Percentiles rank a stretch among this genome's conserved stretches.
phyloP scores from a whole-genome alignment of 1,140 invertebrate genomes.

The Hycleus cichorii region DNA sequence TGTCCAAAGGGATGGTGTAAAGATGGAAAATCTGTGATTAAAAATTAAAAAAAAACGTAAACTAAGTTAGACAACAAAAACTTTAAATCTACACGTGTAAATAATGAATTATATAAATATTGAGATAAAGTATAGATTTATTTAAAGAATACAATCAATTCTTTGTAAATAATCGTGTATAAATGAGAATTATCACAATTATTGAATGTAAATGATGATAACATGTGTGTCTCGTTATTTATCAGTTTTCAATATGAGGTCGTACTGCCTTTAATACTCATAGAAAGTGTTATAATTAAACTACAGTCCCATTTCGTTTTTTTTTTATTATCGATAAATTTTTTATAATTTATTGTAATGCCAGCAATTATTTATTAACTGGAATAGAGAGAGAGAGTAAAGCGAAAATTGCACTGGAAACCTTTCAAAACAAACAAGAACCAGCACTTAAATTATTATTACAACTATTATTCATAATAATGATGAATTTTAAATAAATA shows the following conservation, averaged over 20 bases:
- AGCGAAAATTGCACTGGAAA: not conserved
- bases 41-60: not conserved
- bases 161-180: too few species aligned
- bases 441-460: constrained; percentile 11
- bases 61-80: constrained; percentile 7
- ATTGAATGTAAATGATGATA: too few species aligned
- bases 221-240: too few species aligned
- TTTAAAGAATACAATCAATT: too few species aligned
- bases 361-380: constrained; percentile 4
- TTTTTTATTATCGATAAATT: constrained; percentile 7
- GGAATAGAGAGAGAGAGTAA: constrained; percentile 1
- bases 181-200: too few species aligned
- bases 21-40: constrained; percentile 18
- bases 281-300: too few species aligned
- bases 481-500: constrained; percentile 4
- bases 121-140: not conserved
- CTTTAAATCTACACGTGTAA: not conserved
- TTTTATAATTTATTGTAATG: constrained; percentile 5
- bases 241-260: too few species aligned
- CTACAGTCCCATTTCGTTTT: not conserved
- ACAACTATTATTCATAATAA: constrained; percentile 1
- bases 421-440: not conserved
- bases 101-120: not conserved
- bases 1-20: constrained; percentile 68
- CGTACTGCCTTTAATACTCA: too few species aligned